These are phyloP conservation scores for Macroglossus sobrinus DNA, from an alignment of 2,113 vertebrate genomes.

Conservation along the genomic window DNA sequence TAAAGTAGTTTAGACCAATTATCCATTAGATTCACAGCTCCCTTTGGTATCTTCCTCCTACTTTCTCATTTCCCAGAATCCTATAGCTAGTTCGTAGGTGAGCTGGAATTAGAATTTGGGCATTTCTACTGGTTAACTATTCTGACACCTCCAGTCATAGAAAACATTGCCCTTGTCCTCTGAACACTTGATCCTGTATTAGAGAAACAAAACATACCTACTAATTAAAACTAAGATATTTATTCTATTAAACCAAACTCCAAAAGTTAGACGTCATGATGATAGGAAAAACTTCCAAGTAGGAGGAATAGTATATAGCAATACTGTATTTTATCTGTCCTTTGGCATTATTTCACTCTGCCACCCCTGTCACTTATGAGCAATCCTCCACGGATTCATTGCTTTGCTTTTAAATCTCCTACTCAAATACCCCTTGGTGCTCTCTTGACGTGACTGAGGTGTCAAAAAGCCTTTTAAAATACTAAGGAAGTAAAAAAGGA, in stretches of 20 bases:
- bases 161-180: not conserved
- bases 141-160: not conserved
- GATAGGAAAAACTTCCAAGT: not conserved
- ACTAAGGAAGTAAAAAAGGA: not conserved
- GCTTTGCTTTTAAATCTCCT: not conserved
- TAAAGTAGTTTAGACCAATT: not conserved
- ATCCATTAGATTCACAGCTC: not conserved
- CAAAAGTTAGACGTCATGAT: not conserved
- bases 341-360: not conserved
- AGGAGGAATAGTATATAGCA: not conserved
- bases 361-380: not conserved
- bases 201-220: not conserved
- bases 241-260: not conserved
- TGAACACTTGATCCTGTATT: not conserved
- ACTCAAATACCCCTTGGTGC: not conserved
- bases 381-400: not conserved
- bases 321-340: not conserved
- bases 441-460: not conserved
- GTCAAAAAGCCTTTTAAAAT: not conserved
- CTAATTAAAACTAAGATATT: not conserved
- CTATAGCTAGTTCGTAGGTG: not conserved
- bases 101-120: not conserved
- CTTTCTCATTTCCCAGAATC: not conserved
- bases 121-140: not conserved
- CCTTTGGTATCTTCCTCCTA: not conserved